Conservation (phyloP, 2,113 vertebrate species). For the Toxotes jaculatrix region DNA sequence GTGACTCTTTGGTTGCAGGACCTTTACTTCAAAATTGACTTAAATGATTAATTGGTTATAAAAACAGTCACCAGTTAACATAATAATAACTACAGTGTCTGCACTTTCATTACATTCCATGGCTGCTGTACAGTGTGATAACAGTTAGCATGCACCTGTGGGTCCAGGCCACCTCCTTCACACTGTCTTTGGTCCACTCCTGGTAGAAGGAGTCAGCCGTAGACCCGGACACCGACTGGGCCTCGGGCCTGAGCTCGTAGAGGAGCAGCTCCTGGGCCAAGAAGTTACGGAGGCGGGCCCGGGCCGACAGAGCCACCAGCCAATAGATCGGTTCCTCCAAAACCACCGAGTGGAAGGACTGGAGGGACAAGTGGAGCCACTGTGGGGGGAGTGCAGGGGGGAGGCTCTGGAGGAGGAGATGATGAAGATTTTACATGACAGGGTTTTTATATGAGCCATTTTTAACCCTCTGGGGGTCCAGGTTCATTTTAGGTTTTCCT, state of each 20-base stretch:
- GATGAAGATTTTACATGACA: neutral
- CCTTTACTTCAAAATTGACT: too few species aligned
- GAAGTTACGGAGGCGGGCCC: neutral
- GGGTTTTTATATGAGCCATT: neutral
- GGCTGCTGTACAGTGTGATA: too few species aligned
- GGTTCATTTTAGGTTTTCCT: too few species aligned
- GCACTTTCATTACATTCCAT: too few species aligned
- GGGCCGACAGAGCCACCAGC: conserved; percentile 49
- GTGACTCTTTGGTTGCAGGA: too few species aligned
- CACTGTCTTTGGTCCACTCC: conserved; percentile 6
- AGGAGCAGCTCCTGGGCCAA: neutral
- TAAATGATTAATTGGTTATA: too few species aligned
- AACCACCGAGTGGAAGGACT: conserved; percentile 20
- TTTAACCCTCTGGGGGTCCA: neutral
- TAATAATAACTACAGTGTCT: too few species aligned
- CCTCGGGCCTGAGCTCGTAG: fast-evolving
- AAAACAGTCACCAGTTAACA: too few species aligned
- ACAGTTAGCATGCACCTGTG: conserved; percentile 7
- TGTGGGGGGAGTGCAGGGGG: neutral
- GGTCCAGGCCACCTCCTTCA: neutral
- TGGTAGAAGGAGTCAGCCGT: neutral
- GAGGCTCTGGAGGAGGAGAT: conserved; percentile 5
- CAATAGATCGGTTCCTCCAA: conserved; percentile 48
- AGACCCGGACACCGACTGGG: fast-evolving
- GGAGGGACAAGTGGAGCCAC: conserved; percentile 34